These are phyloP conservation scores for Peromyscus attwateri DNA, from an alignment of 2,797 vertebrate species.

Conservation along the genomic window DNA sequence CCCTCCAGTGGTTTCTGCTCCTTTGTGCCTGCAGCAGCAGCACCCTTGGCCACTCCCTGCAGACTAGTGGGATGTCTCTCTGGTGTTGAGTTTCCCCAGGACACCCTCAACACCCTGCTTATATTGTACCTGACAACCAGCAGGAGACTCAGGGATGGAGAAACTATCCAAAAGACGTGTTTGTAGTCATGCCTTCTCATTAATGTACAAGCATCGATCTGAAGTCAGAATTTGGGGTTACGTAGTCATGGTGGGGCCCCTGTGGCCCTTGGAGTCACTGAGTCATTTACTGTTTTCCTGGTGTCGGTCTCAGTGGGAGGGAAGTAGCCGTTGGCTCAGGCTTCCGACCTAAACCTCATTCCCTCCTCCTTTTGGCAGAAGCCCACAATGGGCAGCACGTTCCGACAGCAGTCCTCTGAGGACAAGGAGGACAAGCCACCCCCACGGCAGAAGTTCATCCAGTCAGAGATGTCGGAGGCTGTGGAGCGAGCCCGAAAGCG, in stretches of 20 bases:
- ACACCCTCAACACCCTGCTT: no score
- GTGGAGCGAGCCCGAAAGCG: slow-evolving; percentile 96
- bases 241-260: rapidly evolving
- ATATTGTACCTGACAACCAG: background rate
- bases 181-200: background rate
- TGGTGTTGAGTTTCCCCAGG: background rate
- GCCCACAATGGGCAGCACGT: slow-evolving; percentile 70
- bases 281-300: rapidly evolving
- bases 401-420: slow-evolving; percentile 90
- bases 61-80: rapidly evolving
- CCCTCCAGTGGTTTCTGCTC: background rate
- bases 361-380: slow-evolving; percentile 88
- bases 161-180: background rate
- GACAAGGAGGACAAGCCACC: slow-evolving; percentile 94
- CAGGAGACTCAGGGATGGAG: background rate
- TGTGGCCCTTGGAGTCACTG: rapidly evolving
- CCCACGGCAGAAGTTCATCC: slow-evolving; percentile 93
- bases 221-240: background rate
- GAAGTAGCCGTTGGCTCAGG: background rate
- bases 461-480: slow-evolving; percentile 96
- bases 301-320: rapidly evolving
- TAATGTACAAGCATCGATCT: background rate
- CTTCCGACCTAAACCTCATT: rapidly evolving
- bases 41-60: background rate
- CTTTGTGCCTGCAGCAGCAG: rapidly evolving